Percentiles rank a stretch among this genome's conserved stretches.
Conservation (phyloP, 2,797 vertebrate species). For the Netta rufina region DNA sequence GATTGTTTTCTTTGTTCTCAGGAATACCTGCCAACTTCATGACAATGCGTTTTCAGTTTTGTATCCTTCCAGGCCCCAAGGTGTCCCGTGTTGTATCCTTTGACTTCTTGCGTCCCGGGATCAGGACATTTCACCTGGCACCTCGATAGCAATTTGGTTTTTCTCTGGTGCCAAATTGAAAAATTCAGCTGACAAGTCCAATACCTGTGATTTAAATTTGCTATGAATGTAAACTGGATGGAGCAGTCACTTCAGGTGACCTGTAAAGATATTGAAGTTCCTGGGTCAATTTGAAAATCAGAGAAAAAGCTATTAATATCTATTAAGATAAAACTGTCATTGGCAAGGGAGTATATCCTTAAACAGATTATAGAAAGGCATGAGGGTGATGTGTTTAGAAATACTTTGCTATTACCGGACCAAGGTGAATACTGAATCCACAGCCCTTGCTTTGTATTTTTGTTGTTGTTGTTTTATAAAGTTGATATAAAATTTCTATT, state of each 20-base stretch:
- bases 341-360: not conserved
- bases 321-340: not conserved
- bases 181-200: slow-evolving; percentile 29
- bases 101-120: not conserved
- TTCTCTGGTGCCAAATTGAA: slow-evolving; percentile 16
- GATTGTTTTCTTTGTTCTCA: not conserved
- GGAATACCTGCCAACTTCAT: not conserved
- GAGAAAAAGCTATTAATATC: not conserved
- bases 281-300: slow-evolving; percentile 16
- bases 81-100: not conserved
- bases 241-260: slow-evolving; percentile 25
- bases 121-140: not conserved
- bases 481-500: not conserved
- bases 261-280: slow-evolving; percentile 12
- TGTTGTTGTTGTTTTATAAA: not conserved
- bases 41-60: not conserved
- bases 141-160: slow-evolving; percentile 52
- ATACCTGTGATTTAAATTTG: slow-evolving; percentile 4
- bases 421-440: not conserved
- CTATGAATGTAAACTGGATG: slow-evolving; percentile 26
- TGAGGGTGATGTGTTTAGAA: not conserved
- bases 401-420: not conserved
- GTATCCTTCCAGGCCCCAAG: not conserved
- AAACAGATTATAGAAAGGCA: not conserved
- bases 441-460: not conserved